phyloP scores from a whole-genome alignment of 2,888 invertebrate species.

The Spisula subtruncata region DNA sequence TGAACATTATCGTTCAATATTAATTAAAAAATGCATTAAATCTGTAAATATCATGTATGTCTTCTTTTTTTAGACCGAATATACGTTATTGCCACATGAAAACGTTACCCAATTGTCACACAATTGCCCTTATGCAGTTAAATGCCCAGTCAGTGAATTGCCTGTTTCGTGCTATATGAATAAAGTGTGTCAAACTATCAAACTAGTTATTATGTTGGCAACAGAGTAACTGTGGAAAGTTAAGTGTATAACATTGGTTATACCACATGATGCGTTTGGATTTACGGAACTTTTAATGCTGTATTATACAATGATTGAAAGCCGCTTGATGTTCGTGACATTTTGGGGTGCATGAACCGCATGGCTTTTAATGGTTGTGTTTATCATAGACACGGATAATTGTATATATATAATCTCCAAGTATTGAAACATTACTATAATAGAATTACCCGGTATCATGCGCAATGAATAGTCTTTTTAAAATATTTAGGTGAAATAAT shows the following conservation, averaged over 20 bases:
- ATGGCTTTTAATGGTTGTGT: neutral
- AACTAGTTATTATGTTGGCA: too few relatives aligned
- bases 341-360: neutral
- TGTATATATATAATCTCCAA: too few relatives aligned
- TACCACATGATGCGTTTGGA: neutral
- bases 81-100: neutral
- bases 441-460: neutral
- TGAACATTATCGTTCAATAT: too few relatives aligned
- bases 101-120: too few relatives aligned
- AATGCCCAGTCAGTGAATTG: too few relatives aligned
- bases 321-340: neutral
- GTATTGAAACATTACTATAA: neutral
- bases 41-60: too few relatives aligned
- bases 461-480: neutral
- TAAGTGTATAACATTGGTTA: neutral
- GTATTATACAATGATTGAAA: neutral
- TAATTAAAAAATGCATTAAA: too few relatives aligned
- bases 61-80: neutral
- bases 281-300: neutral
- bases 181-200: too few relatives aligned
- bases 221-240: too few relatives aligned
- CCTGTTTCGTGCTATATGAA: too few relatives aligned
- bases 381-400: neutral
- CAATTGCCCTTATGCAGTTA: too few relatives aligned
- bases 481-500: neutral